Conservation (phyloP, 2,113 vertebrate genomes). For the Isurus oxyrinchus region DNA sequence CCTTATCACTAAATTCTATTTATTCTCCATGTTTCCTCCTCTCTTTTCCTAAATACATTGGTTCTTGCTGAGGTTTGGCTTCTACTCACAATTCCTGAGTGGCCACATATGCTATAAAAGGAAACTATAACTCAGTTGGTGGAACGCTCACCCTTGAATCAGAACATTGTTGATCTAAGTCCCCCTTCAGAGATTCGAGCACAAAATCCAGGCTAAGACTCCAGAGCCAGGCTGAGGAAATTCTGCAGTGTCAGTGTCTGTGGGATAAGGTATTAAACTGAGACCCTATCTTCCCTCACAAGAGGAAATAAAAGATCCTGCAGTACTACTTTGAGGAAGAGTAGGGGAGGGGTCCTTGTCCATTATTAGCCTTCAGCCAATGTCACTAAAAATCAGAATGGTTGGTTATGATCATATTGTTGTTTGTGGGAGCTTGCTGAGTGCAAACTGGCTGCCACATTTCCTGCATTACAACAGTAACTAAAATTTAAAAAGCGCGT, state of each 20-base stretch:
- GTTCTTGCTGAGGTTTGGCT: neutral
- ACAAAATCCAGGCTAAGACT: neutral
- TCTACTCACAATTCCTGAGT: neutral
- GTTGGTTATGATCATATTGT: neutral
- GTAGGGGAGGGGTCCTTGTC: neutral
- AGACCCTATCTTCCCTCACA: neutral
- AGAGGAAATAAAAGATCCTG: neutral
- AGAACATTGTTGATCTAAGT: neutral
- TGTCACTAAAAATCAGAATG: too few relatives aligned
- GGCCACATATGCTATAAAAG: too few relatives aligned
- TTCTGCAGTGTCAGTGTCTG: neutral
- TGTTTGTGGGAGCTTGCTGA: neutral
- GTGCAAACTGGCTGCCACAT: neutral
- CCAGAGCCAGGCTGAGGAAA: neutral
- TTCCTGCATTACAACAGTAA: neutral
- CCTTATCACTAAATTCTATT: neutral
- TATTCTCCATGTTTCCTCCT: neutral
- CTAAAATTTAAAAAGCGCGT: neutral
- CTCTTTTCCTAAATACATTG: neutral
- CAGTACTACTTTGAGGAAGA: neutral
- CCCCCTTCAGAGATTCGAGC: neutral
- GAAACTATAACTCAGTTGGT: neutral
- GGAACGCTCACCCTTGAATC: neutral
- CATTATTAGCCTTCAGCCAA: neutral
- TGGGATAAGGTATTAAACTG: neutral